Evolutionary conservation across 2,888 invertebrate genomes (phyloP), one percentile per base, ranked within the genome.

Genomic region (Balanococcus diminutus): DNA sequence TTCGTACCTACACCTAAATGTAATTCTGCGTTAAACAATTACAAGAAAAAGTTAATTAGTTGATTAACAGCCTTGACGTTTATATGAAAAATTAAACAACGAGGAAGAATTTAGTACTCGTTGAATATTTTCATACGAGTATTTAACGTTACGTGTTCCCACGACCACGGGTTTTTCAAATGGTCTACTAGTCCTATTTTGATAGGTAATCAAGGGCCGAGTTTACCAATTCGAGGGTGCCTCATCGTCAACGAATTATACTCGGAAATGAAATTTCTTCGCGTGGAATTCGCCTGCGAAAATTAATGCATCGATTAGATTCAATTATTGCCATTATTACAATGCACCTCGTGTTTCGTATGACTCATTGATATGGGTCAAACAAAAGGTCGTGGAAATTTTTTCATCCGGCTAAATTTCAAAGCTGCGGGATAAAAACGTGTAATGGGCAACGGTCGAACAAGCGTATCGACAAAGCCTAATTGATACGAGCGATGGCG

Each of bases 21-120:
- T 36, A 36, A 36, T 36, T 36, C 36, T 36, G 36, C 14, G 42
- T 42, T 42, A 14, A 42, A 42, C 42, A 31, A 31, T 67, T 31
- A 67, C 28, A 1, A 11, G 31, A 67, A 28, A 56, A 67, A 28
- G 5, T 28, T 19, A 75, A 75, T 75, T 75, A 75, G 75, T 5
- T 8, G 75, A 32, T 75, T 32, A 75, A 75, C 75, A 32, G 31
- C 75, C 75, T 32, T 75, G 75, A 75, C 75, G 25, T 51, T 51
- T n/a, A n/a, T 19, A 51, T 51, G n/a, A 51, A 51, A n/a, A 5
- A 51, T 51, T 51, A 51, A 51, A 51, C 51, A 6, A 51, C 51
- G n/a, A 51, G 51, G 51, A 51, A 51, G 51, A 51, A 19, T 51
- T 51, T 51, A 8, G 9, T n/a, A 19, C 6, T 51, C 19, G 19